phyloP scores from a whole-genome alignment of 2,113 vertebrate species.

The Rattus rattus region DNA sequence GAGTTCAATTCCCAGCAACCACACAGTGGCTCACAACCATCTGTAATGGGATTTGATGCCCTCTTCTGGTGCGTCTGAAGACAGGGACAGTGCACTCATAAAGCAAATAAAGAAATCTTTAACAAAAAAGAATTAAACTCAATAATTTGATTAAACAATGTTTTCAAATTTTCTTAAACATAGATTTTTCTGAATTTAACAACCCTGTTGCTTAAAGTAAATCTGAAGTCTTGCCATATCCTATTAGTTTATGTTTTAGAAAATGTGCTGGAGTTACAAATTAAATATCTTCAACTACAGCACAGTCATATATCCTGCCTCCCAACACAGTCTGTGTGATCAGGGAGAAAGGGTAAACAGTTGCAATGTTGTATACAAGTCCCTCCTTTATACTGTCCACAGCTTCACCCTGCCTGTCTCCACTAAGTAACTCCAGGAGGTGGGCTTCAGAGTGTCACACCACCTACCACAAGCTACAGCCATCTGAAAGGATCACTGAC shows the following conservation, averaged over 20 bases:
- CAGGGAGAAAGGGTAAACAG: slow-evolving; percentile 9
- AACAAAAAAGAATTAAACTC: neutral
- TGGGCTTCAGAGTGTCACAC: neutral
- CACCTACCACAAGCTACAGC: neutral
- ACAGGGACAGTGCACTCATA: no score
- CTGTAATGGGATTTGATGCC: no score
- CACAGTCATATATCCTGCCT: slow-evolving; percentile 15
- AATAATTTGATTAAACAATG: neutral
- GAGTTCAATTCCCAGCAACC: no score
- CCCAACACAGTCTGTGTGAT: neutral
- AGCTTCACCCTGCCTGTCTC: neutral
- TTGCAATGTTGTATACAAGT: neutral
- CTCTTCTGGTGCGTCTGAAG: no score
- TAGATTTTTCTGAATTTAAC: slow-evolving; percentile 37
- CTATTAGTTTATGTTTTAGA: slow-evolving; percentile 17
- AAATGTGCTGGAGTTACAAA: slow-evolving; percentile 46
- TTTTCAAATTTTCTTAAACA: slow-evolving; percentile 29
- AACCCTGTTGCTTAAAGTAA: slow-evolving; percentile 36
- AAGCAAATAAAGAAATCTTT: no score
- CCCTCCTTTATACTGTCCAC: neutral
- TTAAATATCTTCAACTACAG: slow-evolving; percentile 24
- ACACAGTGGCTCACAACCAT: no score
- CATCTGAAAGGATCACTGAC: neutral
- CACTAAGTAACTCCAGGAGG: neutral
- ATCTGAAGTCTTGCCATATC: neutral